These are phyloP conservation scores for Aphodius sticticus DNA, from an alignment of 2,888 invertebrate genomes.

Conservation along the genomic window DNA sequence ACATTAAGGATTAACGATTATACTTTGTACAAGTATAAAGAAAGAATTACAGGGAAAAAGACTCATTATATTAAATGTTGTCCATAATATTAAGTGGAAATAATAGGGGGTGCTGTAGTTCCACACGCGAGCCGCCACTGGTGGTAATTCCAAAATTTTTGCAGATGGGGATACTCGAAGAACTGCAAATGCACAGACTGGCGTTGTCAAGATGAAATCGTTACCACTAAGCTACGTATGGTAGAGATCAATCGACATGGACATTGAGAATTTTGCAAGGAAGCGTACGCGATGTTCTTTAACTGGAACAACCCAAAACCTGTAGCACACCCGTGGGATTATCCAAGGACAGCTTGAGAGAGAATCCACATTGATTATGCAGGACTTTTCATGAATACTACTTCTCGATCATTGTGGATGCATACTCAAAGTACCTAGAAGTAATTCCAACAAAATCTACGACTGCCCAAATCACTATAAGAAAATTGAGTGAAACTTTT, in stretches of 20 bases:
- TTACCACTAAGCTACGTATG: conserved; percentile 42
- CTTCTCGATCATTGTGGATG: conserved; percentile 37
- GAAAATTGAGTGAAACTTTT: conserved; percentile 33
- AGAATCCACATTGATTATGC: conserved; percentile 47
- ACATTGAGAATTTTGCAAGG: conserved; percentile 42
- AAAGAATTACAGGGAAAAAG: no score
- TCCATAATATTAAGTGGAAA: no score
- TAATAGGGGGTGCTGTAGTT: no score
- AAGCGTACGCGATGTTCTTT: conserved; percentile 37
- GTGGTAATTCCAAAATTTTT: conserved; percentile 37
- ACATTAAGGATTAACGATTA: no score
- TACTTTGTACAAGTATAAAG: no score
- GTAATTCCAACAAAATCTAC: conserved; percentile 39
- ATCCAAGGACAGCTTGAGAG: neutral
- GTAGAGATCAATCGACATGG: conserved; percentile 44
- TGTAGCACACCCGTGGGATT: no score
- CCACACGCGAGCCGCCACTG: no score
- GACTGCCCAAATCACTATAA: conserved; percentile 27
- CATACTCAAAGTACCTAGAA: conserved; percentile 39
- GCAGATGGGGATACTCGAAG: conserved; percentile 35
- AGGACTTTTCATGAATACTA: conserved; percentile 39
- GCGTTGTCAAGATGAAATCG: conserved; percentile 46
- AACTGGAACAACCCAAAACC: conserved; percentile 35
- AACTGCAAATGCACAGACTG: conserved; percentile 43
- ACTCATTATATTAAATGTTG: no score